These are phyloP conservation scores for Drosophila eohydei DNA, from an alignment of 2,888 invertebrate species.

Conservation along the genomic window DNA sequence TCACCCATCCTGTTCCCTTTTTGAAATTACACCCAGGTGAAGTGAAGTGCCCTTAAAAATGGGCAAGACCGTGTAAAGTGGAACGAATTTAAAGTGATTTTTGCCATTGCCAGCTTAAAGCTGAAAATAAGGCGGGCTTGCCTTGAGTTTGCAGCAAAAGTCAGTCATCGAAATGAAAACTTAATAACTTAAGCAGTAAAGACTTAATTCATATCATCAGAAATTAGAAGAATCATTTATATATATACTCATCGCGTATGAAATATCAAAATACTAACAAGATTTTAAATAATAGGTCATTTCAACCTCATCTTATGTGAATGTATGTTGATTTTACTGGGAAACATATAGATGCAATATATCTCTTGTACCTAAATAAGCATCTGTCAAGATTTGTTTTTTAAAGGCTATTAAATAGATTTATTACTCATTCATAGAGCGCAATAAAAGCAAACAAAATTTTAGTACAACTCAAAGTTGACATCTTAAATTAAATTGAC, in stretches of 20 bases:
- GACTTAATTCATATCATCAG: not conserved
- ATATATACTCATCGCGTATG: not conserved
- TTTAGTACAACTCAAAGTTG: conserved; percentile 8
- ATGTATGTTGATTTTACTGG: not conserved
- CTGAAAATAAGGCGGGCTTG: not conserved
- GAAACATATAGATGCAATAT: not conserved
- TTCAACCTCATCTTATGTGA: not conserved
- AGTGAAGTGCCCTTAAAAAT: conserved; percentile 33
- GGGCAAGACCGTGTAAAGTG: conserved; percentile 8
- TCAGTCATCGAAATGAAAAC: not conserved
- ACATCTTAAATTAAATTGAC: conserved; percentile 31
- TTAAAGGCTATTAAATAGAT: conserved; percentile 13
- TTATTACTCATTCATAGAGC: conserved; percentile 17
- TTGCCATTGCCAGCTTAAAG: conserved; percentile 27
- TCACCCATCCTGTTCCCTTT: conserved; percentile 72
- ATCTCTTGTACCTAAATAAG: not conserved
- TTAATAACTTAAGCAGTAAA: not conserved
- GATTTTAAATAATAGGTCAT: not conserved
- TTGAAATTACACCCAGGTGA: conserved; percentile 48
- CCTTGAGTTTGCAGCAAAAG: not conserved
- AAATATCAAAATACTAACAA: not conserved
- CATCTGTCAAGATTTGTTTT: not conserved
- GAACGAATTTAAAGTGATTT: conserved; percentile 29
- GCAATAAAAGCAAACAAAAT: conserved; percentile 3
- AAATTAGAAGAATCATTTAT: not conserved